Base-by-base conservation (phyloP, 2,888 invertebrate species). In the Morpho achilles region DNA sequence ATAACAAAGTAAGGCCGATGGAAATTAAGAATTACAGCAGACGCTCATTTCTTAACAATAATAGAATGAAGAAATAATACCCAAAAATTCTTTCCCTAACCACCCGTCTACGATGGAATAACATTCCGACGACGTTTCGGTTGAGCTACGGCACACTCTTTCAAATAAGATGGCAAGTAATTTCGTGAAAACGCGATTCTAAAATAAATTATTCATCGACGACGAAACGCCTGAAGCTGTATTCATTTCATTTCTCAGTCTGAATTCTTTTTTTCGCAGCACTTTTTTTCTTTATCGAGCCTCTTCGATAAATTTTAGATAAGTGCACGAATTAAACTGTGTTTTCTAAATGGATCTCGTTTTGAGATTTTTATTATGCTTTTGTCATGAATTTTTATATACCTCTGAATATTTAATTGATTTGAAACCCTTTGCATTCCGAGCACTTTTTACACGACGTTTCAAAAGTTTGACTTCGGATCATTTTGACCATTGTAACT, bases 171-270 rank as follows among this genome's bases (percentile, higher is more conserved):
- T 77, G 79, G 82, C 81, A 82, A 87, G 89, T 87, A 89, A 89
- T 89, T 89, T 89, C 76, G 80, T 77, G 84, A 85, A 84, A 85
- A 87, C 81, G 82, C 82, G 84, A 80, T 85, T 85, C 83, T 79
- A 83, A 87, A 82, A 90, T 90, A 90, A 89, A 89, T 90, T 88
- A 90, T 89, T 90, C 89, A 90, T 88, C 76, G 83, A 82, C 86
- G 87, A 87, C 87, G 88, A 87, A 88, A 86, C 82, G 88, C 88
- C 86, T 77, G 77, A 80, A 85, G 87, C 79, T 86, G 87, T 87
- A 88, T 89, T 90, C 87, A 89, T 89, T 90, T 88, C 88, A 88
- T 88, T 90, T 87, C 87, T 78, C 83, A 87, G 87, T 87, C 88
- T 82, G 80, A 87, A 87, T 84, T 82, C 75, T 79, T 83, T 84